Conservation (phyloP, 2,888 invertebrate species). For the Selenia dentaria region DNA sequence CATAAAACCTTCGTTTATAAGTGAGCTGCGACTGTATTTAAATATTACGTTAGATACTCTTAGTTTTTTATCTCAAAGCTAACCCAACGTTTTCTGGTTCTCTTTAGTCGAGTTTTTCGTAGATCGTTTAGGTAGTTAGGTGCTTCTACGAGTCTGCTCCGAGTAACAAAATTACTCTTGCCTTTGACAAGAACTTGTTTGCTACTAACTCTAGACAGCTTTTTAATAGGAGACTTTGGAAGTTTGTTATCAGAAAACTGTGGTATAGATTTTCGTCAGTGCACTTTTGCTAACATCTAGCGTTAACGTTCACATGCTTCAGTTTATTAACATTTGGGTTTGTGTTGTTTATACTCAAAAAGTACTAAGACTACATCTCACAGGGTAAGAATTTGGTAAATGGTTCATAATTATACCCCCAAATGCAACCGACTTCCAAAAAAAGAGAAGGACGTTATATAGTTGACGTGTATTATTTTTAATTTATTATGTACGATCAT, state of each 20-base stretch:
- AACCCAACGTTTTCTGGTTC: not conserved
- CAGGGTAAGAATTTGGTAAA: too few species aligned
- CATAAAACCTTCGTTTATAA: too few species aligned
- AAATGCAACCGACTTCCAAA: too few species aligned
- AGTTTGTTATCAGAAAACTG: not conserved
- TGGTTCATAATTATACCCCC: too few species aligned
- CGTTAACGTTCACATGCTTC: too few species aligned
- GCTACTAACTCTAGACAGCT: constrained; percentile 2
- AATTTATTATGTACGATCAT: too few species aligned
- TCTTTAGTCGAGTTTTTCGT: not conserved
- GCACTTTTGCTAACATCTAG: not conserved
- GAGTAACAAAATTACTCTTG: constrained; percentile 7
- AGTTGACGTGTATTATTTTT: too few species aligned
- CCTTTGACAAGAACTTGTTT: constrained; percentile 13
- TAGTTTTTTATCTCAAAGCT: not conserved
- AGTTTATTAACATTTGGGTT: too few species aligned
- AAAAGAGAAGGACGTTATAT: too few species aligned
- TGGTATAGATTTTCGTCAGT: not conserved
- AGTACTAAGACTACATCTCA: too few species aligned
- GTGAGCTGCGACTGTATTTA: too few species aligned
- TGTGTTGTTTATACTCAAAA: too few species aligned
- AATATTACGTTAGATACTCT: not conserved
- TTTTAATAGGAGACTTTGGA: constrained; percentile 3
- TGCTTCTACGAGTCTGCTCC: not conserved
- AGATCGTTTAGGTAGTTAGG: not conserved